phyloP scores from a whole-genome alignment of 2,888 invertebrate species.

The Thelaira solivaga region DNA sequence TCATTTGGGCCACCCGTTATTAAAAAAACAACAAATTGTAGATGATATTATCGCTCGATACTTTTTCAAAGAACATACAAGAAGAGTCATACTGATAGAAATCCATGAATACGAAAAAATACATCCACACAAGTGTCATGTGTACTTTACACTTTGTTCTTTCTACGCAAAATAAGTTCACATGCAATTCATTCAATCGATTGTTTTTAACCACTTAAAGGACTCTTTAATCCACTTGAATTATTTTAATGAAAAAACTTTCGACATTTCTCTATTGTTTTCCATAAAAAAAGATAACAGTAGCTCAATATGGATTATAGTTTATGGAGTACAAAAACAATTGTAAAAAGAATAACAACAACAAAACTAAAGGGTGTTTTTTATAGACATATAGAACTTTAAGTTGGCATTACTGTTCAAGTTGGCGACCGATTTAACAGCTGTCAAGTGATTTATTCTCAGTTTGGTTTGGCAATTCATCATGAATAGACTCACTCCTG shows the following conservation, averaged over 20 bases:
- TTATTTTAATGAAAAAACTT: conserved; percentile 60
- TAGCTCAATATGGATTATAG: conserved; percentile 55
- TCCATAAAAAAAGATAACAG: conserved; percentile 45
- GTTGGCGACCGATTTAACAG: too few species aligned
- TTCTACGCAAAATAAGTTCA: not conserved
- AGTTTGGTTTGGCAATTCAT: too few species aligned
- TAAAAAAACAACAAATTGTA: too few species aligned
- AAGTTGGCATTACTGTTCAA: too few species aligned
- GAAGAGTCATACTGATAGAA: not conserved
- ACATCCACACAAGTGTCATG: too few species aligned
- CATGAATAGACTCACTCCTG: too few species aligned
- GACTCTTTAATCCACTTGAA: conserved; percentile 56
- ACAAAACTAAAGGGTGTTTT: too few species aligned
- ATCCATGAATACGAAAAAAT: not conserved
- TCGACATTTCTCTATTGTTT: conserved; percentile 49
- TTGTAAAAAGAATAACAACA: not conserved
- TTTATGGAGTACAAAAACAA: conserved; percentile 34
- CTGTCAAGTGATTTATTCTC: too few species aligned
- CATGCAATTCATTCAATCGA: conserved; percentile 3
- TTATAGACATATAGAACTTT: too few species aligned
- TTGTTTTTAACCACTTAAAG: conserved; percentile 35
- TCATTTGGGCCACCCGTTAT: too few species aligned
- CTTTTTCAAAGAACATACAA: not conserved
- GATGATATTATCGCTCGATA: too few species aligned
- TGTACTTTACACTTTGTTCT: too few species aligned